Percentiles rank a stretch among this genome's conserved stretches.
These are phyloP conservation scores for Tetrao urogallus DNA, from an alignment of 2,113 vertebrate species.

Conservation along the genomic window DNA sequence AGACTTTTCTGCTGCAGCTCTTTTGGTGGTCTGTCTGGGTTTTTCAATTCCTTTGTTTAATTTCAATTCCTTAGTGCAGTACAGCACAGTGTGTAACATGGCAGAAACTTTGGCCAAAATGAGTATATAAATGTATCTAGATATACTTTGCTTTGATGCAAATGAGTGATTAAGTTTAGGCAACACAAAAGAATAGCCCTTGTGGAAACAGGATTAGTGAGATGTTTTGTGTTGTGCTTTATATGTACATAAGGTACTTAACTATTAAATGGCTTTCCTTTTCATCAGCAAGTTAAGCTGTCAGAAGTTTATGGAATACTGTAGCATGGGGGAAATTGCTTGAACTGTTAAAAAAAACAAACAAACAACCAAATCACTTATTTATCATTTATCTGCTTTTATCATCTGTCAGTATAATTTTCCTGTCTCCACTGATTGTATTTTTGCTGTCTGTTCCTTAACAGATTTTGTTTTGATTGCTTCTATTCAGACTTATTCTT, in stretches of 20 bases:
- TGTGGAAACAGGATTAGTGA: background rate
- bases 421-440: constrained; percentile 54
- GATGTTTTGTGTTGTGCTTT: background rate
- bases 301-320: background rate
- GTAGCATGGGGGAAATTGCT: background rate
- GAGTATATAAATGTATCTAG: background rate
- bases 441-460: constrained; percentile 64
- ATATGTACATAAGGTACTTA: background rate
- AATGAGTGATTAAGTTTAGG: background rate
- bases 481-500: constrained; percentile 63
- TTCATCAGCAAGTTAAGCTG: constrained; percentile 1
- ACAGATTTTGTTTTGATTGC: constrained; percentile 73
- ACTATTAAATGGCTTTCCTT: constrained; percentile 16
- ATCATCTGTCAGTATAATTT: constrained; percentile 51
- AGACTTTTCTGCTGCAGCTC: background rate
- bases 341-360: background rate
- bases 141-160: background rate
- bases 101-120: background rate
- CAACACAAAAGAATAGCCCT: background rate
- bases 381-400: constrained; percentile 44
- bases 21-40: background rate
- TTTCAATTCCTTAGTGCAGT: background rate
- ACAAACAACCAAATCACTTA: background rate
- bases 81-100: background rate
- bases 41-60: background rate